phyloP scores from a whole-genome alignment of 1,140 invertebrate species.

The Rhizoglyphus robini region DNA sequence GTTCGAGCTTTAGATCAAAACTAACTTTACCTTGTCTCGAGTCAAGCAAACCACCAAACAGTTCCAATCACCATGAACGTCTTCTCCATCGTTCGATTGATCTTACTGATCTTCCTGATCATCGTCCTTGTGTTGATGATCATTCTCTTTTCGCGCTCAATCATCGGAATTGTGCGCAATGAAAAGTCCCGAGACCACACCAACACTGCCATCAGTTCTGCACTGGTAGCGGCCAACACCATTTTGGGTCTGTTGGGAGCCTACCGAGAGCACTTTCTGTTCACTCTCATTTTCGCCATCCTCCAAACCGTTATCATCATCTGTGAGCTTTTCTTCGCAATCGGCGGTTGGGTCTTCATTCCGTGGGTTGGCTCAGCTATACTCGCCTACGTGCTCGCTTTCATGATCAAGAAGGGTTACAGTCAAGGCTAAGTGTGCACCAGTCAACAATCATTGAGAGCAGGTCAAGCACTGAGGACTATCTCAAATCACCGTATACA shows the following conservation, averaged over 20 bases:
- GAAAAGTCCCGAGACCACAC: not conserved
- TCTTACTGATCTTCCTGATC: constrained; percentile 13
- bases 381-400: constrained; percentile 14
- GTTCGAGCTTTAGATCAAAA: too few species aligned
- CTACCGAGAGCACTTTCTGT: constrained; percentile 15
- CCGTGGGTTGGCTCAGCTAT: constrained; percentile 19
- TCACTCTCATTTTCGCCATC: constrained; percentile 19
- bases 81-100: constrained; percentile 5
- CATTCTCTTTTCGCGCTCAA: not conserved
- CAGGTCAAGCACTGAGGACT: too few species aligned
- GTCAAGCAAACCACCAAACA: too few species aligned
- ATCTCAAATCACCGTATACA: too few species aligned
- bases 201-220: constrained; percentile 12
- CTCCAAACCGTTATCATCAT: constrained; percentile 14
- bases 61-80: constrained; percentile 14
- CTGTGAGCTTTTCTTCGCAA: not conserved
- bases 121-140: constrained; percentile 17
- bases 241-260: constrained; percentile 13
- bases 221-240: constrained; percentile 4
- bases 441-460: too few species aligned
- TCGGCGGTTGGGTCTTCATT: constrained; percentile 1
- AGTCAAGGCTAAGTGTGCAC: not conserved
- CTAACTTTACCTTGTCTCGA: too few species aligned
- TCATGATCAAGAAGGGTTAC: constrained; percentile 17
- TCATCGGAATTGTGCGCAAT: constrained; percentile 7